phyloP scores from a whole-genome alignment of 2,888 invertebrate species.

The Caenorhabditis wallacei region DNA sequence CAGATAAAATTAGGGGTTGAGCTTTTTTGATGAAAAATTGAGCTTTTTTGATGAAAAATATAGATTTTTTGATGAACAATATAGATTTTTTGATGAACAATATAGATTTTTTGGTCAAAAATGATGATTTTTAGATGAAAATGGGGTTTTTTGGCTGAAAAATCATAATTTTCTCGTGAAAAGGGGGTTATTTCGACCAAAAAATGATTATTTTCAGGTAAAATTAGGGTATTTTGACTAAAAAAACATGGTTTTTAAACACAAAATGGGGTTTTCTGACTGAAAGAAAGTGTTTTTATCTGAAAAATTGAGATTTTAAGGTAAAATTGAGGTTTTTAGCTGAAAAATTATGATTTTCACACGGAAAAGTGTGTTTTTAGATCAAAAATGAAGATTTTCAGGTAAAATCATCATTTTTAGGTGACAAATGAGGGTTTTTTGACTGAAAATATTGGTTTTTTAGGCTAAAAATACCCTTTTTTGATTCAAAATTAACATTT shows the following conservation, averaged over 20 bases:
- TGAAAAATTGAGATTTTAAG: background rate
- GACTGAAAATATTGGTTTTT: slow-evolving; percentile 5
- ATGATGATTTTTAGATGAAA: background rate
- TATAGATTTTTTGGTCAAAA: no score
- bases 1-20: background rate
- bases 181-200: background rate
- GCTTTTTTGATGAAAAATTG: background rate
- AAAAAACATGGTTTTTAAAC: background rate
- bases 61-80: background rate
- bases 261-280: background rate
- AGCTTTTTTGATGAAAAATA: background rate
- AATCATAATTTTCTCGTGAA: no score
- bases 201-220: background rate
- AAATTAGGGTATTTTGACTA: background rate
- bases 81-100: no score
- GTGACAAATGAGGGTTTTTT: background rate
- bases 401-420: background rate
- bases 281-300: slow-evolving; percentile 1
- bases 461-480: background rate
- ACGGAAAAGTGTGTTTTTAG: background rate
- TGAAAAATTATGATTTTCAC: background rate
- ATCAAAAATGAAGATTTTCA: background rate
- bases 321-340: background rate
- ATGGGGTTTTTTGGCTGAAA: no score
- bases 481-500: background rate